phyloP scores from a whole-genome alignment of 1,140 invertebrate species.

The Periplaneta americana region DNA sequence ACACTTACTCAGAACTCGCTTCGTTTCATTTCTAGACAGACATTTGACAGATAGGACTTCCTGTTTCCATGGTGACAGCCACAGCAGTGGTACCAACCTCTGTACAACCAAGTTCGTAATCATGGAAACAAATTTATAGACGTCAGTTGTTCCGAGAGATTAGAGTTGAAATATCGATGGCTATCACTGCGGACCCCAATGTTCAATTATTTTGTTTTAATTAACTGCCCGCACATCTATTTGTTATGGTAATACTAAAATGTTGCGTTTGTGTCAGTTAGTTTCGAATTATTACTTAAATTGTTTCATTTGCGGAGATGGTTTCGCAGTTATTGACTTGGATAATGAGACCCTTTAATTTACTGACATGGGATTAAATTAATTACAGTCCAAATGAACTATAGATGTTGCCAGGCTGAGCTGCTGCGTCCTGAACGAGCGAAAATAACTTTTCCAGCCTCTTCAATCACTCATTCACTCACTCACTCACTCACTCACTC shows the following conservation, averaged over 20 bases:
- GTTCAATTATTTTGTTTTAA: background rate
- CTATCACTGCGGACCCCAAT: background rate
- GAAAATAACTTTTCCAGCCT: too few relatives aligned
- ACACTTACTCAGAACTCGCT: too few relatives aligned
- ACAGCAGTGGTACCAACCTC: too few relatives aligned
- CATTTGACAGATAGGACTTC: too few relatives aligned
- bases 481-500: too few relatives aligned
- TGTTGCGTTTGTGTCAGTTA: background rate
- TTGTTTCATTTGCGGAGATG: background rate
- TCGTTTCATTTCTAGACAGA: too few relatives aligned
- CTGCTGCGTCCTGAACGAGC: too few relatives aligned
- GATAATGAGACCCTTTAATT: background rate
- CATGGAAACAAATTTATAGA: too few relatives aligned
- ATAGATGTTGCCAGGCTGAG: background rate
- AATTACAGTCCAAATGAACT: background rate
- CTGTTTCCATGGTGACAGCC: too few relatives aligned
- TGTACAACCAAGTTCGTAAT: too few relatives aligned
- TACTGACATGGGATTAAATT: background rate
- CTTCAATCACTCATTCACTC: too few relatives aligned
- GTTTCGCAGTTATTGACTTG: background rate
- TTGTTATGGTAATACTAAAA: background rate
- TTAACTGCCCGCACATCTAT: background rate
- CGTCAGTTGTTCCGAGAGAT: too few relatives aligned
- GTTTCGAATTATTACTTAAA: background rate
- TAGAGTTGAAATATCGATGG: background rate